Evolutionary conservation across 1,140 invertebrate genomes (phyloP).

Genomic region (Ruditapes philippinarum): DNA sequence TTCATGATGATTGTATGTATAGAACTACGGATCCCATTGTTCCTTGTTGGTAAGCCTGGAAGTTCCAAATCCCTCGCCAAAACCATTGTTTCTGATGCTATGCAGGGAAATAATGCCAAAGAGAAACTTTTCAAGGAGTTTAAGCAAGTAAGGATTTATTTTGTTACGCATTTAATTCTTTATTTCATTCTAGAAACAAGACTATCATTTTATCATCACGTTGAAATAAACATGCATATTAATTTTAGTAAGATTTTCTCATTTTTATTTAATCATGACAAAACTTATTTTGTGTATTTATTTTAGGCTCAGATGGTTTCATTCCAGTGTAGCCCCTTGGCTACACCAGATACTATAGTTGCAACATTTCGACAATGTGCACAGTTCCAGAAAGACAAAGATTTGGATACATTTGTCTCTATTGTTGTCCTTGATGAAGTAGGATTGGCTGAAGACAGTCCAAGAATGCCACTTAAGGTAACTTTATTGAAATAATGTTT

Average conservation of each 20-base stretch:
- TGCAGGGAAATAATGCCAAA: constrained; percentile 73
- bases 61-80: constrained; percentile 84
- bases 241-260: no score
- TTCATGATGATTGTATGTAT: constrained; percentile 81
- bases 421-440: no score
- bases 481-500: no score
- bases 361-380: constrained; percentile 80
- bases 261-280: no score
- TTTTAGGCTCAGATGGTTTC: constrained; percentile 83
- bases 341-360: constrained; percentile 84
- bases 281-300: neutral
- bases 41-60: constrained; percentile 85
- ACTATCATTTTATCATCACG: no score
- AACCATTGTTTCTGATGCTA: no score
- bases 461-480: constrained; percentile 85
- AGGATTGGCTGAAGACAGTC: no score
- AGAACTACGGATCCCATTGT: constrained; percentile 83
- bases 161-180: no score
- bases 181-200: no score
- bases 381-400: no score
- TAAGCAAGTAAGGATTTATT: constrained; percentile 37
- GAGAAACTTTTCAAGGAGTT: constrained; percentile 45
- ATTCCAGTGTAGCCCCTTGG: constrained; percentile 83
- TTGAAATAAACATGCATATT: no score
- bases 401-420: no score